Percentiles rank a stretch among this genome's conserved stretches.
Evolutionary conservation across 2,113 vertebrate species (phyloP).

Genomic region (Nansenia antarctica): DNA sequence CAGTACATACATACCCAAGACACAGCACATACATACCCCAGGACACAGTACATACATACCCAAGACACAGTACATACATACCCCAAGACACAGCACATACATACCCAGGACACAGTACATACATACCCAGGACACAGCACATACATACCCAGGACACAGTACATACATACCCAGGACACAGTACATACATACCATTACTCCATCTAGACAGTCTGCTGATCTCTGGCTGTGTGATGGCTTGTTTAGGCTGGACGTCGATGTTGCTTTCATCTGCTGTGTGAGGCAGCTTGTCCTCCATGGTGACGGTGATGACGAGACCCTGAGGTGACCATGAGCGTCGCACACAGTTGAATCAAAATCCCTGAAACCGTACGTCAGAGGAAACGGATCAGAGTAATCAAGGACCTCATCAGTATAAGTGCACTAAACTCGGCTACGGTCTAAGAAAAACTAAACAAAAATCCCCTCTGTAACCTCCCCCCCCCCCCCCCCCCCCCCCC

Average conservation of each 20-base stretch:
- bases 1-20: slow-evolving; percentile 7
- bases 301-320: neutral
- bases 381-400: neutral
- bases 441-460: too few relatives aligned
- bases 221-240: neutral
- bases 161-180: slow-evolving; percentile 8
- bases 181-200: slow-evolving; percentile 15
- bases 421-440: too few relatives aligned
- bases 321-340: neutral
- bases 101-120: slow-evolving; percentile 8
- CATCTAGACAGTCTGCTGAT: neutral
- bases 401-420: too few relatives aligned
- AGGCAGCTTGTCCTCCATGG: neutral
- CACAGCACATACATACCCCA: slow-evolving; percentile 4
- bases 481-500: too few relatives aligned
- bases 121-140: slow-evolving; percentile 7
- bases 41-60: slow-evolving; percentile 6
- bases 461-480: too few relatives aligned
- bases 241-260: neutral
- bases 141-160: slow-evolving; percentile 6
- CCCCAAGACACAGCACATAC: slow-evolving; percentile 1
- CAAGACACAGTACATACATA: neutral
- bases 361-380: neutral
- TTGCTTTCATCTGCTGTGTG: neutral
- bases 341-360: neutral